Evolutionary conservation across 1,140 invertebrate species (phyloP), one percentile per base, ranked within the genome.

Genomic region (Drosophila parabipectinata): DNA sequence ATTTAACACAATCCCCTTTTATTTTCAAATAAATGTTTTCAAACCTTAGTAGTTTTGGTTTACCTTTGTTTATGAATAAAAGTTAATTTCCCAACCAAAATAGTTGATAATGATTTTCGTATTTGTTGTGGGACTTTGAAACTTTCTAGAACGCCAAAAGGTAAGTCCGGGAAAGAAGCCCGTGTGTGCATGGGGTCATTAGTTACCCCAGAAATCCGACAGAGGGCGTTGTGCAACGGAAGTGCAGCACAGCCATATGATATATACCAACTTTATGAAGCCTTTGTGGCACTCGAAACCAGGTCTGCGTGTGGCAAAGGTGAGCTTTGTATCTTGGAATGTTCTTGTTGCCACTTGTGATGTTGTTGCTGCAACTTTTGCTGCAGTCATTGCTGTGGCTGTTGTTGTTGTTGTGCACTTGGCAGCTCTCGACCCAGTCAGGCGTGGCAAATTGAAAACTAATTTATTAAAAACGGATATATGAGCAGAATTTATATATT

Each of bases 391-490:
- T 41, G 26, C 32, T n/a, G 9, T 30, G 0, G 34, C 39, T 56
- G 47, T 41, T 41, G 34, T 47, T 34, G 30, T 26, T 48, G 30
- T 26, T 37, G 54, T 52, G 26, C 26, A 48, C 37, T 53, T 14
- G 51, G 15, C 21, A 15, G 34, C 55, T 28, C 63, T 64, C 28
- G 44, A 58, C 56, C 52, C 55, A 60, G 67, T 66, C 45, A 48
- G 77, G 62, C 77, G 69, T 79, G 69, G 57, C 77, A 74, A 79
- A 74, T 73, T 63, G 62, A 54, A 53, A 71, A 56, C 71, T 79
- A 79, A 79, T 79, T 79, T 79, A 79, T 79, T 74, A 79, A 74
- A 74, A 74, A 57, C 71, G 58, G 71, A 79, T 78, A 60, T 73
- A 78, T 78, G 75, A 63, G 58, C 62, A 74, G 59, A 32, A 63